These are phyloP conservation scores for Galaxea fascicularis DNA, from an alignment of 92 coral and sea anemone species.

Conservation along the genomic window DNA sequence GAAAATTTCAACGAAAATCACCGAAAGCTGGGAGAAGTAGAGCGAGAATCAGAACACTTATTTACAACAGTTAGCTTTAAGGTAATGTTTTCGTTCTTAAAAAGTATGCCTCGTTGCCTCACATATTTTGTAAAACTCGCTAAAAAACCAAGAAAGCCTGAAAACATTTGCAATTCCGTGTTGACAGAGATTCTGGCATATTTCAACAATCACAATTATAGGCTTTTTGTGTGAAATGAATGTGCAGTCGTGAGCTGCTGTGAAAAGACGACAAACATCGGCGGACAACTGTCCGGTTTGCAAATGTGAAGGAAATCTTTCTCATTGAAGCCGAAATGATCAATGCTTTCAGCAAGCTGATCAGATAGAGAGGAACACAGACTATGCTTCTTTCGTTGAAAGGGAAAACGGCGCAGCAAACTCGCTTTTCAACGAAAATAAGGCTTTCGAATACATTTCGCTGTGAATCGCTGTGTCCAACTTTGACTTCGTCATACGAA, in stretches of 20 bases:
- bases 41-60: background rate
- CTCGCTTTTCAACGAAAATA: background rate
- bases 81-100: conserved; percentile 4
- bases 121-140: too few relatives aligned
- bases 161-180: too few relatives aligned
- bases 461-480: background rate
- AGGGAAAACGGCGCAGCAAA: background rate
- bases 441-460: background rate
- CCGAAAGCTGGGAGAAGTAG: conserved; percentile 1
- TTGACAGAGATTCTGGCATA: too few relatives aligned
- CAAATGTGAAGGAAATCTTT: background rate
- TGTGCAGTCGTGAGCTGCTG: too few relatives aligned
- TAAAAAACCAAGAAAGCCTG: too few relatives aligned
- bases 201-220: too few relatives aligned
- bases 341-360: background rate
- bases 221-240: too few relatives aligned
- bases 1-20: background rate
- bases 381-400: background rate
- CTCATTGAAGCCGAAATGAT: background rate
- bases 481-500: too few relatives aligned
- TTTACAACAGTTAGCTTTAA: background rate
- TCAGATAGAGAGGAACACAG: background rate
- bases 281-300: background rate
- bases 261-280: background rate
- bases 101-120: too few relatives aligned